Conservation (phyloP, 92 coral and sea anemone genomes). For the Porites cylindrica region DNA sequence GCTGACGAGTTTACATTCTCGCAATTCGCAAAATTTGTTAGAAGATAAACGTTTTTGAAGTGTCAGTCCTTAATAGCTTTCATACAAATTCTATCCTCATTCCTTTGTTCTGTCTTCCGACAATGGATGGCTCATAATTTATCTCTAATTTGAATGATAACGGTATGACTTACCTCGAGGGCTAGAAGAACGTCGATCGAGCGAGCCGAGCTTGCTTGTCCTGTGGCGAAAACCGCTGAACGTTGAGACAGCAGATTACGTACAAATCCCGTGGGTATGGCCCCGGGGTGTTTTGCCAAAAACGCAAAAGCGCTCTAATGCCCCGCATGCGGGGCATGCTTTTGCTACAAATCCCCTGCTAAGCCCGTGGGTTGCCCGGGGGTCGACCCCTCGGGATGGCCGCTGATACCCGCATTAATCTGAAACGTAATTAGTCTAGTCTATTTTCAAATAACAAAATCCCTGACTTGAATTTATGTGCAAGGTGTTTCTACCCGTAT, state of each 20-base stretch:
- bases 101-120: slow-evolving; percentile 48
- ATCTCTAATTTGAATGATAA: slow-evolving; percentile 48
- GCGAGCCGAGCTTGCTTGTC: slow-evolving; percentile 8
- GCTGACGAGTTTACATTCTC: slow-evolving; percentile 36
- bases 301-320: slow-evolving; percentile 53
- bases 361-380: slow-evolving; percentile 54
- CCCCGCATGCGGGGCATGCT: slow-evolving; percentile 58
- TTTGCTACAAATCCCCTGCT: slow-evolving; percentile 55
- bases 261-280: slow-evolving; percentile 44
- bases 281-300: slow-evolving; percentile 56
- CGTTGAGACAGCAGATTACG: slow-evolving; percentile 47
- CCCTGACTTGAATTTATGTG: too few relatives aligned
- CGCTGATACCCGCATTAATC: slow-evolving; percentile 36
- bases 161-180: slow-evolving; percentile 41
- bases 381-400: slow-evolving; percentile 47
- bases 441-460: too few relatives aligned
- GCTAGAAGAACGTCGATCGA: slow-evolving; percentile 36
- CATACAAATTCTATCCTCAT: slow-evolving; percentile 45
- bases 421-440: too few relatives aligned
- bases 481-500: too few relatives aligned
- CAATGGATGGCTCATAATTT: slow-evolving; percentile 38
- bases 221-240: slow-evolving; percentile 35
- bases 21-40: slow-evolving; percentile 46
- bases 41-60: slow-evolving; percentile 46
- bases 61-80: slow-evolving; percentile 49